A percentile compares a stretch with the other conserved stretches of the same genome.
Conservation (phyloP, 2,113 vertebrate genomes). For the Phalacrocorax brasilianus region DNA sequence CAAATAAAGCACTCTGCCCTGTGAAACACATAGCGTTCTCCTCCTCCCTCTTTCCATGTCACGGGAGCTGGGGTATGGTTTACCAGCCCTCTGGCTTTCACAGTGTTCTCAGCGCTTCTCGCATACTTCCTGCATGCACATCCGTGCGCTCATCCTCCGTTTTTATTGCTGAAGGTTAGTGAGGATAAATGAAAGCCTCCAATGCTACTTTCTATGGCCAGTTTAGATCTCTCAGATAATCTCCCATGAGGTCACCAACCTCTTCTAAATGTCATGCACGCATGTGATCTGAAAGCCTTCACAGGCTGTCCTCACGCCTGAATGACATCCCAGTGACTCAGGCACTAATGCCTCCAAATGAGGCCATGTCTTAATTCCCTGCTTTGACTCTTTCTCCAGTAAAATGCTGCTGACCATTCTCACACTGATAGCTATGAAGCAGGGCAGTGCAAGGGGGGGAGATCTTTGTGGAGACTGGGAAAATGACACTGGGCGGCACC, state of each 20-base stretch:
- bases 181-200: slow-evolving; percentile 45
- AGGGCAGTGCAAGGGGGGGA: fast-evolving
- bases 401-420: not conserved
- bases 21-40: not conserved
- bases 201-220: slow-evolving; percentile 42
- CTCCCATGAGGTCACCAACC: slow-evolving; percentile 64
- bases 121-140: slow-evolving; percentile 29
- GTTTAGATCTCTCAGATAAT: slow-evolving; percentile 65
- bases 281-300: slow-evolving; percentile 73
- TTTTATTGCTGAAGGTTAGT: slow-evolving; percentile 71
- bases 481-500: not conserved
- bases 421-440: not conserved
- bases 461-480: not conserved
- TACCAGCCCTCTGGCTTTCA: not conserved
- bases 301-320: slow-evolving; percentile 41
- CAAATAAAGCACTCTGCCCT: not conserved
- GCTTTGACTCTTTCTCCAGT: slow-evolving; percentile 11
- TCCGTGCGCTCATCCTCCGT: slow-evolving; percentile 61
- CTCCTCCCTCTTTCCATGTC: not conserved
- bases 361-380: slow-evolving; percentile 32
- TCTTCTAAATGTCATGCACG: slow-evolving; percentile 79
- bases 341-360: not conserved
- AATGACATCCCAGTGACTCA: slow-evolving; percentile 74
- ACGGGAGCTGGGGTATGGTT: not conserved
- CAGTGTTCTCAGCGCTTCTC: not conserved